Evolutionary conservation across 2,888 invertebrate genomes (phyloP).

Genomic region (Drosophila anomelani): DNA sequence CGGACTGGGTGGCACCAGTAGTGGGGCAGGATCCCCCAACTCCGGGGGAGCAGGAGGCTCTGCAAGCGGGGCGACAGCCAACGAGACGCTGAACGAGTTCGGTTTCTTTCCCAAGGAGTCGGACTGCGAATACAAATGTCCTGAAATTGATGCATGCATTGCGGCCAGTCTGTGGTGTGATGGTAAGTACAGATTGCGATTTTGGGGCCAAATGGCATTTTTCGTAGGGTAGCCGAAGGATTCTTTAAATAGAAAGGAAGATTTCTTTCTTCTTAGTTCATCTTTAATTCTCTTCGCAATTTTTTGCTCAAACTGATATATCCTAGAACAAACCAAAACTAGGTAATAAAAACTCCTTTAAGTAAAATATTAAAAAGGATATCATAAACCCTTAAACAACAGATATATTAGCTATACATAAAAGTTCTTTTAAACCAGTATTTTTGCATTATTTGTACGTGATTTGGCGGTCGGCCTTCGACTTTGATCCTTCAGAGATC

Average conservation of each 20-base stretch:
- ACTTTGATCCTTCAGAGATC: slow-evolving; percentile 1
- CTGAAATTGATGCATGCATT: slow-evolving; percentile 92
- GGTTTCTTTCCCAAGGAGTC: slow-evolving; percentile 85
- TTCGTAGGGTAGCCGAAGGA: slow-evolving; percentile 10
- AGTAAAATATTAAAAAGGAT: background rate
- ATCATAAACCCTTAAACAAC: too few relatives aligned
- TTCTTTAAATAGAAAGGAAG: background rate
- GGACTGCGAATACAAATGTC: slow-evolving; percentile 88
- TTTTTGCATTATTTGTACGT: slow-evolving; percentile 60
- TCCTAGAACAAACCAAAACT: background rate
- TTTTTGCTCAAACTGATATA: background rate
- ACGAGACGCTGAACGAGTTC: slow-evolving; percentile 84
- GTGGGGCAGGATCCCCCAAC: slow-evolving; percentile 39
- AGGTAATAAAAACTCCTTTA: background rate
- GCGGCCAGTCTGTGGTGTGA: slow-evolving; percentile 91
- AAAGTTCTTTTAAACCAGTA: background rate
- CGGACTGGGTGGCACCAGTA: slow-evolving; percentile 52
- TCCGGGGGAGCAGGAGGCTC: slow-evolving; percentile 29
- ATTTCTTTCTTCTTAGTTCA: background rate
- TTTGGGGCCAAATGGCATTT: slow-evolving; percentile 6
- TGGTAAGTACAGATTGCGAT: slow-evolving; percentile 85
- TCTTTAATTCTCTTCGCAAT: too few relatives aligned
- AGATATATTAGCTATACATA: background rate
- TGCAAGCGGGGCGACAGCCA: slow-evolving; percentile 67
- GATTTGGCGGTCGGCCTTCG: slow-evolving; percentile 50